A percentile compares a stretch with the other conserved stretches of the same genome.
Evolutionary conservation across 1,140 invertebrate genomes (phyloP).

Genomic region (Monomorium pharaonis): DNA sequence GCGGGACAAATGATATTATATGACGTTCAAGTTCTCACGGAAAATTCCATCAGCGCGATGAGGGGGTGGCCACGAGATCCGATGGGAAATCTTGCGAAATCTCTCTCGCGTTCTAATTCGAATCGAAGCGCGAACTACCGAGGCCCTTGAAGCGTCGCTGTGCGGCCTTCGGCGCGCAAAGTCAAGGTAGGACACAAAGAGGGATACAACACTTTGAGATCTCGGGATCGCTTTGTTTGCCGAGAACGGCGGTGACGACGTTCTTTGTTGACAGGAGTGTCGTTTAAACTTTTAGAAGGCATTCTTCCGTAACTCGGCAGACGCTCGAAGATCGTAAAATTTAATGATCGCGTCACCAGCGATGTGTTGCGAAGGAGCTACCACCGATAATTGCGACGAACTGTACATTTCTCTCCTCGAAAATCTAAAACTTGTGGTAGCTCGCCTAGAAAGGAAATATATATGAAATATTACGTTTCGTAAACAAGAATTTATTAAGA

Average conservation of each 20-base stretch:
- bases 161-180: constrained; percentile 12
- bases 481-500: neutral
- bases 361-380: neutral
- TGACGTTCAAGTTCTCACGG: neutral
- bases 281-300: neutral
- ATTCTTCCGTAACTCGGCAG: neutral
- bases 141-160: neutral
- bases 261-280: constrained; percentile 20
- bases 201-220: neutral
- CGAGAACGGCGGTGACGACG: neutral
- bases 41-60: constrained; percentile 32
- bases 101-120: constrained; percentile 29
- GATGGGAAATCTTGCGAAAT: constrained; percentile 45
- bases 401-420: neutral
- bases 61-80: neutral
- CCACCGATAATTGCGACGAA: neutral
- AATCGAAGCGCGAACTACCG: neutral
- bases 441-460: neutral
- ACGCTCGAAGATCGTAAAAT: neutral
- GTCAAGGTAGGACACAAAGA: constrained; percentile 38
- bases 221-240: constrained; percentile 26
- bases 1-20: neutral
- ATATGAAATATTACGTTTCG: neutral
- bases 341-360: neutral
- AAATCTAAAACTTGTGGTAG: neutral